Evolutionary conservation across 2,888 invertebrate genomes (phyloP).

Genomic region (Chirona hameri): DNA sequence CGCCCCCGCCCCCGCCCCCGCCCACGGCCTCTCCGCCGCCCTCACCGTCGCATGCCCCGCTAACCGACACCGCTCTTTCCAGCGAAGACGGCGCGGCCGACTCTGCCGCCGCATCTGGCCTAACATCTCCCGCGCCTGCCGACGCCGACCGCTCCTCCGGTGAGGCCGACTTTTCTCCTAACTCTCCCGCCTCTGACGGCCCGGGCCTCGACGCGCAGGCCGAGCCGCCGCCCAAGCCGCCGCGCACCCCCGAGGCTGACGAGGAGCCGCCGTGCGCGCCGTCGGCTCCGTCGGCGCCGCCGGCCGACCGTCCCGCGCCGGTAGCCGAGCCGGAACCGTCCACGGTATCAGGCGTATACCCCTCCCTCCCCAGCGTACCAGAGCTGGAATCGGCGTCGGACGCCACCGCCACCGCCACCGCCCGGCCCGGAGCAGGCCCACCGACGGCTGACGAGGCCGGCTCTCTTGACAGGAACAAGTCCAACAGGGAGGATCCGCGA

Average conservation of each 20-base stretch:
- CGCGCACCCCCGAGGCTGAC: slow-evolving; percentile 10
- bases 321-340: slow-evolving; percentile 26
- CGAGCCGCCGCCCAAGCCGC: slow-evolving; percentile 23
- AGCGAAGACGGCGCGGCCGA: neutral
- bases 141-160: neutral
- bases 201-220: neutral
- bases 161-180: neutral
- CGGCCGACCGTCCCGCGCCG: slow-evolving; percentile 12
- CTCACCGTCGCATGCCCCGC: neutral
- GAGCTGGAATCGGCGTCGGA: neutral
- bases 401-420: neutral
- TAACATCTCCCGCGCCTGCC: neutral
- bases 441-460: neutral
- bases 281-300: neutral
- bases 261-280: slow-evolving; percentile 25
- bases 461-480: slow-evolving; percentile 26
- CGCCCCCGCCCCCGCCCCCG: neutral
- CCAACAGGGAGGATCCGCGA: slow-evolving; percentile 38
- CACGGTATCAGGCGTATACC: neutral
- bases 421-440: neutral
- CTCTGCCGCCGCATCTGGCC: neutral
- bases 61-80: neutral
- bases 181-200: neutral
- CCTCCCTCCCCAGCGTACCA: slow-evolving; percentile 29
- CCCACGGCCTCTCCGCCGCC: neutral